Conservation (phyloP, 2,797 vertebrate species). For the Oceanodroma leucorhoa region DNA sequence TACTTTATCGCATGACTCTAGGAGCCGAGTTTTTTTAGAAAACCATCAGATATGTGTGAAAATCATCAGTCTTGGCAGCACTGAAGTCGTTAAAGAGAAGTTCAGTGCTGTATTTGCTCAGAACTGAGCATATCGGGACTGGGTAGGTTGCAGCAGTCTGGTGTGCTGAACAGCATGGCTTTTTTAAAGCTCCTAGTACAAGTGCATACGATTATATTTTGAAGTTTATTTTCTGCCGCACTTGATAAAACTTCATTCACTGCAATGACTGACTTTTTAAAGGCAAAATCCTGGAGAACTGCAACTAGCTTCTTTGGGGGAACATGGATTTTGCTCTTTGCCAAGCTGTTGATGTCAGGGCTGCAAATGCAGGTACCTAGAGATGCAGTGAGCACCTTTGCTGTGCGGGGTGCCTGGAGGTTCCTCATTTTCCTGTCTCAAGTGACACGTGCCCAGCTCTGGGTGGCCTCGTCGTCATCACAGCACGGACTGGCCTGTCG, state of each 20-base stretch:
- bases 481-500: no score
- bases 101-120: background rate
- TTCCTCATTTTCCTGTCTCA: background rate
- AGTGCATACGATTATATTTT: background rate
- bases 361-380: background rate
- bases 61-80: slow-evolving; percentile 18
- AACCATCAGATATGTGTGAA: slow-evolving; percentile 16
- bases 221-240: slow-evolving; percentile 11
- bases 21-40: background rate
- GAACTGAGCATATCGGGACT: background rate
- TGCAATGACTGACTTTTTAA: background rate
- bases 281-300: background rate
- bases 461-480: background rate
- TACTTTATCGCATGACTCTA: background rate
- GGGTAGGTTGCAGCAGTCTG: background rate
- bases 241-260: background rate
- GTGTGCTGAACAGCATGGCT: background rate
- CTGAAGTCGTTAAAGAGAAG: background rate
- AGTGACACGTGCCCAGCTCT: background rate
- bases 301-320: background rate
- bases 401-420: accelerated
- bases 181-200: background rate
- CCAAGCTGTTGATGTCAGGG: background rate
- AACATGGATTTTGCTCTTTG: background rate
- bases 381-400: background rate